Percentiles rank a stretch among this genome's conserved stretches.
Conservation (phyloP, 2,797 vertebrate genomes). For the Amblyopsis hoosieri region DNA sequence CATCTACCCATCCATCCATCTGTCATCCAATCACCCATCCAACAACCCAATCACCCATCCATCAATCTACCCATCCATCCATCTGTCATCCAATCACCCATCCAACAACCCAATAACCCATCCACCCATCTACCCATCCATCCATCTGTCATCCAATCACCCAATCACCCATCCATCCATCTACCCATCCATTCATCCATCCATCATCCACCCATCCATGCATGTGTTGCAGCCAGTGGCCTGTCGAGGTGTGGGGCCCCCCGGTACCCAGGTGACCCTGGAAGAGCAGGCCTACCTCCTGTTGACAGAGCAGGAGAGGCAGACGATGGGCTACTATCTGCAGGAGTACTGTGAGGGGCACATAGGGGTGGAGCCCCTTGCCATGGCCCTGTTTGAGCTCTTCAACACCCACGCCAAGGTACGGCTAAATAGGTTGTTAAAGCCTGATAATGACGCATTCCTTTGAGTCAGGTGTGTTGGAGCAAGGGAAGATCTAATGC, state of each 20-base stretch:
- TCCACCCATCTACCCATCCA: neutral
- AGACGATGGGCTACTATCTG: slow-evolving; percentile 92
- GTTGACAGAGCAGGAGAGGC: slow-evolving; percentile 83
- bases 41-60: no score
- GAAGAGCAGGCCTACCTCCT: slow-evolving; percentile 90
- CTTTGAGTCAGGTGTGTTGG: no score
- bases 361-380: slow-evolving; percentile 83
- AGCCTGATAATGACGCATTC: no score
- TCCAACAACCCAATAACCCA: neutral
- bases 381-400: slow-evolving; percentile 92
- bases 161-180: neutral
- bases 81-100: neutral
- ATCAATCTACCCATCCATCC: neutral
- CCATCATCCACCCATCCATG: neutral
- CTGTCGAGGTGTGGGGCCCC: slow-evolving; percentile 80
- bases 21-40: no score
- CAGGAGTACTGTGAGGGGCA: slow-evolving; percentile 88
- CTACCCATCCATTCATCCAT: neutral
- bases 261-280: slow-evolving; percentile 83
- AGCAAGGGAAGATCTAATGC: no score
- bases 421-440: slow-evolving; percentile 9
- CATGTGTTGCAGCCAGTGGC: slow-evolving; percentile 72
- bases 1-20: neutral
- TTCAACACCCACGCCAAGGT: slow-evolving; percentile 96
- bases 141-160: neutral